Evolutionary conservation across 2,888 invertebrate species (phyloP), one percentile per base, ranked within the genome.

Genomic region (Cheilosia impressa): DNA sequence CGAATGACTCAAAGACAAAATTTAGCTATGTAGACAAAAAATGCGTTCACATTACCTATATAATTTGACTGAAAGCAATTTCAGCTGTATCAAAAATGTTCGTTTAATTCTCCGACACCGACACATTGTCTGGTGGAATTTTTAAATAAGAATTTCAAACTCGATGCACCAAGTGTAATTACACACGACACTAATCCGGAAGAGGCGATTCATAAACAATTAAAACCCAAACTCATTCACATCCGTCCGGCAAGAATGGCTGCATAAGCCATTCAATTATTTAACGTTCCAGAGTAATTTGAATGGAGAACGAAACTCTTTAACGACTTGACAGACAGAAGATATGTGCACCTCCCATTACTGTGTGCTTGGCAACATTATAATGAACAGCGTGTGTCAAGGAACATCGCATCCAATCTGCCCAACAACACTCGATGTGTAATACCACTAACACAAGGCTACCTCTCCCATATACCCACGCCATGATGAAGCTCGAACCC

Each of bases 321-420:
- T 82, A 72, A 72, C 69, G 27, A 58, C 63, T 45, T 78, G 66
- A 68, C 68, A 68, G 55, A 50, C 53, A 55, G 72, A 71, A 72
- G 60, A 78, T 77, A 22, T 77, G 71, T 71, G 69, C n/a, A 72
- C 22, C 66, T 72, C 50, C 72, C 41, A 68, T 68, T 62, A 73
- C 80, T 53, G 19, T 52, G 34, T 50, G 31, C 47, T 41, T 47
- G 31, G 50, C 15, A 50, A 66, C 78, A 73, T 34, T 62, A 66
- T 83, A 72, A 71, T 72, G 55, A 71, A 78, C 66, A 71, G 55
- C 43, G 27, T 82, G 65, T 65, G 53, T 41, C 65, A 60, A 52
- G 43, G 69, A 71, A 78, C 66, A 83, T 57, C 72, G 62, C 78
- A 83, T 79, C 78, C 66, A 83, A 79, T 79, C 72, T 68, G 66